phyloP scores from a whole-genome alignment of 2,113 vertebrate species.

The Taurulus bubalis region DNA sequence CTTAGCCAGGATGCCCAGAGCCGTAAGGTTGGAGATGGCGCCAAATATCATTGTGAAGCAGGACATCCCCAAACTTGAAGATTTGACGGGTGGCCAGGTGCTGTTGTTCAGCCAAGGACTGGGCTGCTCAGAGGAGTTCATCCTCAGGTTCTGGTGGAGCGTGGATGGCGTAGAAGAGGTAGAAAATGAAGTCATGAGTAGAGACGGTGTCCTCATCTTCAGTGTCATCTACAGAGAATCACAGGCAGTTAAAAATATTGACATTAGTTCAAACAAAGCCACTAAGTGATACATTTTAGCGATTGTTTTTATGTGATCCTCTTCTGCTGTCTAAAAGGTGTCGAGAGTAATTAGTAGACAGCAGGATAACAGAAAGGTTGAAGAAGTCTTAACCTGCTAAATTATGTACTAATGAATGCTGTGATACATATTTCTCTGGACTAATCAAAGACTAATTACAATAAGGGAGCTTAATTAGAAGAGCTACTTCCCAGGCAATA shows the following conservation, averaged over 20 bases:
- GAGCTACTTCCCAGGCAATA: neutral
- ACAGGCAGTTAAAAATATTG: conserved; percentile 14
- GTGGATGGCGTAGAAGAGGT: conserved; percentile 7
- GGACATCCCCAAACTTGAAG: conserved; percentile 76
- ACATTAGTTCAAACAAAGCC: conserved; percentile 1
- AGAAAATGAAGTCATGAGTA: conserved; percentile 46
- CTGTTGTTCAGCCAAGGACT: conserved; percentile 38
- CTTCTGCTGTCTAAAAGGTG: neutral
- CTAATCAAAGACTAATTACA: conserved; percentile 20
- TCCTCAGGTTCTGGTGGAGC: conserved; percentile 35
- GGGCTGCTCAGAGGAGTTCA: conserved; percentile 47
- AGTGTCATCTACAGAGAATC: conserved; percentile 46
- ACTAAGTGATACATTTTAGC: neutral
- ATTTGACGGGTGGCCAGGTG: neutral
- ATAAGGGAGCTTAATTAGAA: conserved; percentile 23
- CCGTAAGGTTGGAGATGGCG: conserved; percentile 85
- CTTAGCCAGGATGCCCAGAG: conserved; percentile 83
- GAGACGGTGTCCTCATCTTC: conserved; percentile 35
- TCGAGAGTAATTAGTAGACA: conserved; percentile 4
- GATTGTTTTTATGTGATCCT: neutral
- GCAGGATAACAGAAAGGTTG: neutral
- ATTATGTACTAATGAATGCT: neutral
- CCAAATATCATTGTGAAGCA: conserved; percentile 89
- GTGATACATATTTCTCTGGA: conserved; percentile 22
- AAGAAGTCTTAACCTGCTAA: conserved; percentile 15